Evolutionary conservation across 2,888 invertebrate species (phyloP).

Genomic region (Ypsolopha scabrella): DNA sequence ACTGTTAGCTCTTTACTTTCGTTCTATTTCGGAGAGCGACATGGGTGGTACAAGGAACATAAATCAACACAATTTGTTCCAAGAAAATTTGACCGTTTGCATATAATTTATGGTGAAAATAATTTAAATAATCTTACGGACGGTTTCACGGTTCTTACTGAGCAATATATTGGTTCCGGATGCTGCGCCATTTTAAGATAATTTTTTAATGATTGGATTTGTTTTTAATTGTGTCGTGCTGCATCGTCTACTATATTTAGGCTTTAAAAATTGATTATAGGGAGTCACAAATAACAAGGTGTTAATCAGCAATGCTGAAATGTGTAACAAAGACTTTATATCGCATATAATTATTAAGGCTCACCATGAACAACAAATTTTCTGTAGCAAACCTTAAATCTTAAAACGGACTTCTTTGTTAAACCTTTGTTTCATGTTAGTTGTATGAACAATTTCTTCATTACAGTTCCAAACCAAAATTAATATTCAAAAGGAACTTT

Average conservation of each 20-base stretch:
- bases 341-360: no score
- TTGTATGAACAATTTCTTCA: no score
- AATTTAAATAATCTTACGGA: slow-evolving; percentile 23
- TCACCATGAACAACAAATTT: no score
- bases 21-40: slow-evolving; percentile 45
- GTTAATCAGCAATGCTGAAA: no score
- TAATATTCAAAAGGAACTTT: not conserved
- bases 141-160: slow-evolving; percentile 13
- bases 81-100: slow-evolving; percentile 35
- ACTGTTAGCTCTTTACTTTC: not conserved
- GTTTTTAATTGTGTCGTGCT: no score
- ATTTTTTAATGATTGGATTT: not conserved
- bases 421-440: no score
- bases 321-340: no score
- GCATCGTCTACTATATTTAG: no score
- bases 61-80: slow-evolving; percentile 59
- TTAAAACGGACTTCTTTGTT: no score
- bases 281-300: no score
- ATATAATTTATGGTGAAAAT: slow-evolving; percentile 36
- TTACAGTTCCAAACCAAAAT: not conserved
- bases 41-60: slow-evolving; percentile 48
- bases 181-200: slow-evolving; percentile 13
- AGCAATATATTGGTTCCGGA: slow-evolving; percentile 21
- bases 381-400: no score
- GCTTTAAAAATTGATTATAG: no score